A percentile compares a stretch with the other conserved stretches of the same genome.
Evolutionary conservation across 2,888 invertebrate species (phyloP).

Genomic region (Drosophila buzzatii): DNA sequence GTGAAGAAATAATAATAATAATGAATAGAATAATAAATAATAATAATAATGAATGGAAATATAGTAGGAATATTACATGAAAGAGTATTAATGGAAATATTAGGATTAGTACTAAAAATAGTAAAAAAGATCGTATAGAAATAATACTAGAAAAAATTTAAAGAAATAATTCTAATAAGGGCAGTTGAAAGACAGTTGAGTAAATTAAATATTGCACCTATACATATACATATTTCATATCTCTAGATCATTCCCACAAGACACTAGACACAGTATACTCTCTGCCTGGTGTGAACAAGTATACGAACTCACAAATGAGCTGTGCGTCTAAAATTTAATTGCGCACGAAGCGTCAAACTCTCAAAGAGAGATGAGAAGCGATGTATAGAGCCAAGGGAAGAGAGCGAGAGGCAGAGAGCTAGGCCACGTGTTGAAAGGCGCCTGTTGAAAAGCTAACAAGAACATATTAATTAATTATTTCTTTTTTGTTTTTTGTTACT

Average conservation of each 20-base stretch:
- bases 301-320: constrained; percentile 5
- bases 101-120: too few relatives aligned
- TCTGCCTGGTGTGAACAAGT: not conserved
- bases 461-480: constrained; percentile 5
- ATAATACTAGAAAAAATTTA: not conserved
- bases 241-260: not conserved
- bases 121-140: not conserved
- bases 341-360: not conserved
- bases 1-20: too few relatives aligned
- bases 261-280: not conserved
- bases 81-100: not conserved
- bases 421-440: constrained; percentile 5
- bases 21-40: too few relatives aligned
- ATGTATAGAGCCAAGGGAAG: not conserved
- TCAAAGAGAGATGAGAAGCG: not conserved
- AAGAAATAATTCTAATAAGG: not conserved
- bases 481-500: not conserved
- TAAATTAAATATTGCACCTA: not conserved
- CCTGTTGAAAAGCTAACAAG: constrained; percentile 4
- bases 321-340: constrained; percentile 5
- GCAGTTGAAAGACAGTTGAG: too few relatives aligned
- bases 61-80: too few relatives aligned
- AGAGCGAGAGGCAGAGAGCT: not conserved
- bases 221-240: not conserved
- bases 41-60: not conserved